A percentile compares a stretch with the other conserved stretches of the same genome.
These are phyloP conservation scores for Podabrus alpinus DNA, from an alignment of 2,888 invertebrate genomes.

Conservation along the genomic window DNA sequence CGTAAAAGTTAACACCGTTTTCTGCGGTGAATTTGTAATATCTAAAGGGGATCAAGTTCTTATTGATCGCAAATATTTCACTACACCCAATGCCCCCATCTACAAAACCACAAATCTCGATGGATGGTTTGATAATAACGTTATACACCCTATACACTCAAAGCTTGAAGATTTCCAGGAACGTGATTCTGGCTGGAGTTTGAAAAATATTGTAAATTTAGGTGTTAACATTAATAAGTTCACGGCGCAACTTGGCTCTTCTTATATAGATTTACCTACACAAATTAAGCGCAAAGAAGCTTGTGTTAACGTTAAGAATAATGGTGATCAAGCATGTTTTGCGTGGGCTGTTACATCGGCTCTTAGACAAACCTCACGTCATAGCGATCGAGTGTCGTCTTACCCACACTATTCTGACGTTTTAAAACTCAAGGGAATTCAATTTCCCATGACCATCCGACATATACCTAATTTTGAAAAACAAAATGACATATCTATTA, in stretches of 20 bases:
- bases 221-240: neutral
- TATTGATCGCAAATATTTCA: neutral
- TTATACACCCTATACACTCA: neutral
- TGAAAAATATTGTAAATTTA: neutral
- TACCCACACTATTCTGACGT: no score
- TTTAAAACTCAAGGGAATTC: no score
- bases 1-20: no score
- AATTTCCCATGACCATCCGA: no score
- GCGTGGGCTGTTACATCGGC: neutral
- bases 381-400: neutral
- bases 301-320: neutral
- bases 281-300: neutral
- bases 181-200: neutral
- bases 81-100: neutral
- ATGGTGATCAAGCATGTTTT: neutral
- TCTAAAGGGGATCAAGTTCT: neutral
- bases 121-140: neutral
- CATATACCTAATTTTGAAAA: no score
- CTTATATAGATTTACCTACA: neutral
- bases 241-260: neutral
- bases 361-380: neutral
- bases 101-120: neutral
- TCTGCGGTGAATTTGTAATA: neutral
- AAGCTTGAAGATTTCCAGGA: neutral
- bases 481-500: neutral